These are phyloP conservation scores for Temnothorax rugatulus DNA, from an alignment of 2,888 invertebrate species.

Conservation along the genomic window DNA sequence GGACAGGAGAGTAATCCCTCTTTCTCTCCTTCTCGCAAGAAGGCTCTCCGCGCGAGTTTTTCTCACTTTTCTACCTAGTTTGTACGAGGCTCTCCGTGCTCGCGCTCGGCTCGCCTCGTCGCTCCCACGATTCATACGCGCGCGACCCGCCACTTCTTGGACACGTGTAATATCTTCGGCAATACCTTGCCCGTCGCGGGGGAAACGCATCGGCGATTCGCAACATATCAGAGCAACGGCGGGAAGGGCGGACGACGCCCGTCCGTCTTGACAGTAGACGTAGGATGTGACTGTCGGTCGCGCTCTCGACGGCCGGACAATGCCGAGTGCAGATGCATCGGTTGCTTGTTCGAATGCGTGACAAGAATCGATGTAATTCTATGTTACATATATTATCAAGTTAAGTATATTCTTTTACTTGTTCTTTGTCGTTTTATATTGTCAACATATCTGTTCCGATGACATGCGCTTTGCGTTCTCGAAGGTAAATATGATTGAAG, in stretches of 20 bases:
- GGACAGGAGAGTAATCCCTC: neutral
- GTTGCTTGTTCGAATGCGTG: neutral
- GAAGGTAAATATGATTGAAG: slow-evolving; percentile 4
- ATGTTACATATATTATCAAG: neutral
- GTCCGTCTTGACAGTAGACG: slow-evolving; percentile 68
- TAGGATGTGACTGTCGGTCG: slow-evolving; percentile 61
- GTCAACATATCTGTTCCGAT: slow-evolving; percentile 12
- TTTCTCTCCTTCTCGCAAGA: slow-evolving; percentile 34
- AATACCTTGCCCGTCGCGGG: slow-evolving; percentile 61
- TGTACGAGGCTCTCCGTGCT: slow-evolving; percentile 66
- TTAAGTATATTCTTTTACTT: slow-evolving; percentile 18
- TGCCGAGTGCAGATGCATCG: slow-evolving; percentile 51
- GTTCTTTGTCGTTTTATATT: slow-evolving; percentile 6
- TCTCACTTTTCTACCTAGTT: slow-evolving; percentile 77
- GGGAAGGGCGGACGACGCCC: slow-evolving; percentile 64
- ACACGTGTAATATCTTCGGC: slow-evolving; percentile 50
- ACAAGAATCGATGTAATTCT: neutral
- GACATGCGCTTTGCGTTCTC: slow-evolving; percentile 17
- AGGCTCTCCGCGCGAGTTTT: slow-evolving; percentile 63
- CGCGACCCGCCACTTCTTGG: slow-evolving; percentile 48
- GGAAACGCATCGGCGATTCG: slow-evolving; percentile 63
- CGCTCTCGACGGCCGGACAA: slow-evolving; percentile 65
- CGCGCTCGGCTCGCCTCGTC: slow-evolving; percentile 60
- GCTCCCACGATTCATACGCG: slow-evolving; percentile 15
- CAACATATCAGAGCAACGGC: slow-evolving; percentile 76